These are phyloP conservation scores for Platanista minor DNA, from an alignment of 2,113 vertebrate species.

Conservation along the genomic window DNA sequence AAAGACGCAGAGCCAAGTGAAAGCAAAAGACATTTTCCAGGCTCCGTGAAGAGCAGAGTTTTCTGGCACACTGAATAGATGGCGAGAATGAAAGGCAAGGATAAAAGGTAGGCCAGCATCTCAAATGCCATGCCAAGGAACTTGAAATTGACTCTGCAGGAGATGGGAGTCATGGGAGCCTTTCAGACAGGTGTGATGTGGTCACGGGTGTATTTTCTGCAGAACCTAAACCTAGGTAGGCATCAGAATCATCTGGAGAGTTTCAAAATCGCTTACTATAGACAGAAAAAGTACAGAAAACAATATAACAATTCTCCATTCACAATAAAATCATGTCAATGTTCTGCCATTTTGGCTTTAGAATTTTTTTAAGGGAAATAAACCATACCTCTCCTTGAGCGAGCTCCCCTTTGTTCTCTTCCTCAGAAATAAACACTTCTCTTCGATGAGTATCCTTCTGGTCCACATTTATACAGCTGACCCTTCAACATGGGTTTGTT, in stretches of 20 bases:
- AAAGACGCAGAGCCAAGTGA: neutral
- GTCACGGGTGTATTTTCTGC: neutral
- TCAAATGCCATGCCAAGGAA: rapidly evolving
- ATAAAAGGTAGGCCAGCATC: neutral
- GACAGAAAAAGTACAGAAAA: neutral
- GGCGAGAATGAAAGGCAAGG: neutral
- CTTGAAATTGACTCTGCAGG: neutral
- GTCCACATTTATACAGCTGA: neutral
- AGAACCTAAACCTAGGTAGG: neutral
- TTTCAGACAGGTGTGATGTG: neutral
- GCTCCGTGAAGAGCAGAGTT: neutral
- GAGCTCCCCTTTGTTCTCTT: neutral
- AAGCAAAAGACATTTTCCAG: neutral
- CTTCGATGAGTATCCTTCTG: neutral
- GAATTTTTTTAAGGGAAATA: conserved; percentile 10
- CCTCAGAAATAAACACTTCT: neutral
- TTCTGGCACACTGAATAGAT: neutral
- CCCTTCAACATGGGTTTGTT: neutral
- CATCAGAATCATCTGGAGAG: neutral
- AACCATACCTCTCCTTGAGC: neutral
- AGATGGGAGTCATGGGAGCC: neutral
- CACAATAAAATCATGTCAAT: neutral
- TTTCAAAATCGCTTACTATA: neutral
- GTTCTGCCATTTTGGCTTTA: neutral
- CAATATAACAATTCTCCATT: neutral